Conservation (phyloP, 2,113 vertebrate genomes). For the Eidolon helvum region DNA sequence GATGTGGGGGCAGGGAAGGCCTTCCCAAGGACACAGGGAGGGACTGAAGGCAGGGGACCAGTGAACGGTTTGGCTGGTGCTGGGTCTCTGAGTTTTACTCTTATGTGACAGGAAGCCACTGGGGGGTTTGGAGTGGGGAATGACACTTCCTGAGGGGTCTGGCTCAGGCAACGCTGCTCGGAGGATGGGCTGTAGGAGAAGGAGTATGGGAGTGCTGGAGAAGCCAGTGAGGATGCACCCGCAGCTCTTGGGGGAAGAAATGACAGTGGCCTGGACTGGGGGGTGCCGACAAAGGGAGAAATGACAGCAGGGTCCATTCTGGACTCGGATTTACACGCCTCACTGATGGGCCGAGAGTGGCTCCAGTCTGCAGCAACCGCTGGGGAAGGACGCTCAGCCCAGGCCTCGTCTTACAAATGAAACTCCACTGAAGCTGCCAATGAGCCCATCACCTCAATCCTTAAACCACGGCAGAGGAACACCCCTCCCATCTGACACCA, state of each 20-base stretch:
- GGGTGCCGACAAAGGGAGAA: neutral
- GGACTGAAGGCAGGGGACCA: neutral
- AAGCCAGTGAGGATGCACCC: neutral
- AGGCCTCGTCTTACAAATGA: neutral
- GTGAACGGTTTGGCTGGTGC: neutral
- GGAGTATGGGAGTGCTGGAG: neutral
- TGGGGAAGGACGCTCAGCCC: neutral
- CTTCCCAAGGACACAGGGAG: neutral
- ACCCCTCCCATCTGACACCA: neutral
- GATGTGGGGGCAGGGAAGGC: neutral
- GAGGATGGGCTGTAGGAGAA: neutral
- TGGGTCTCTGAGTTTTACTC: neutral
- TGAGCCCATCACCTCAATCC: neutral
- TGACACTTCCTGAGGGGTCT: no score
- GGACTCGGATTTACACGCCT: neutral
- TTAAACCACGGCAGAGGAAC: neutral
- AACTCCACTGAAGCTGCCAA: neutral
- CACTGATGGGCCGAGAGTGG: neutral
- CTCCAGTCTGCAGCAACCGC: neutral
- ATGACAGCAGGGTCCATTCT: neutral
- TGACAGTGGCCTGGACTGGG: no score
- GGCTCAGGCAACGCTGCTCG: neutral
- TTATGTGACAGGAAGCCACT: neutral
- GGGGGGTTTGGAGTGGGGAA: neutral
- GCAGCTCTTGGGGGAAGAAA: neutral